Evolutionary conservation across 2,888 invertebrate genomes (phyloP), one percentile per base, ranked within the genome.

Genomic region (Andrena bucephala): DNA sequence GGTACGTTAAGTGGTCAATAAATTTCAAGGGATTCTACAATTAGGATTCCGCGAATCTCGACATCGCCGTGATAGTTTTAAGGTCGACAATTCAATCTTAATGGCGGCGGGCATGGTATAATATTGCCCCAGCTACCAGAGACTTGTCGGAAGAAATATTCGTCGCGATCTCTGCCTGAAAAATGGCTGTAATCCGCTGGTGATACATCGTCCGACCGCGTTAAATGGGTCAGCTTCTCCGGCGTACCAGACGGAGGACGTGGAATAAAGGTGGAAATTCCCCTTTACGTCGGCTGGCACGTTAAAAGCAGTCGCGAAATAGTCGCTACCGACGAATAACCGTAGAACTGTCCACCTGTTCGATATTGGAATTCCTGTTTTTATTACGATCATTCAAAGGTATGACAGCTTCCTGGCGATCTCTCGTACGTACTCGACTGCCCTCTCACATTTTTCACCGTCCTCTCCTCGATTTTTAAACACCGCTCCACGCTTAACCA

Each of bases 161-260:
- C 48, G n/a, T 27, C 48, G 65, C 70, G 59, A 59, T 65, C 67
- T 73, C 52, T 31, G 60, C 31, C 42, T 74, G 36, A 69, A 77
- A 63, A 69, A 60, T 67, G 42, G 52, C 54, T 67, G 77, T 83
- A 81, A 83, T 83, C 83, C 77, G 29, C 42, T 71, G 66, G 83
- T 81, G 83, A 82, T 81, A 60, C 74, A 83, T 82, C 67, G 82
- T 52, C 52, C 65, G 54, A 71, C 50, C 72, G 52, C 74, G 65
- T 72, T 82, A 84, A 82, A 69, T 82, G 77, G 84, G 84, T 79
- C 84, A 83, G 31, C 72, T 62, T 76, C 59, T 79, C 62, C 75
- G 36, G 27, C 60, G 65, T 48, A 75, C 42, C 52, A 76, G 84
- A 72, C 76, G 74, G 69, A 79, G 76, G 76, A 63, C 48, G 62